These are phyloP conservation scores for Propithecus deckenii DNA, from an alignment of 2,797 vertebrate species.

Conservation along the genomic window DNA sequence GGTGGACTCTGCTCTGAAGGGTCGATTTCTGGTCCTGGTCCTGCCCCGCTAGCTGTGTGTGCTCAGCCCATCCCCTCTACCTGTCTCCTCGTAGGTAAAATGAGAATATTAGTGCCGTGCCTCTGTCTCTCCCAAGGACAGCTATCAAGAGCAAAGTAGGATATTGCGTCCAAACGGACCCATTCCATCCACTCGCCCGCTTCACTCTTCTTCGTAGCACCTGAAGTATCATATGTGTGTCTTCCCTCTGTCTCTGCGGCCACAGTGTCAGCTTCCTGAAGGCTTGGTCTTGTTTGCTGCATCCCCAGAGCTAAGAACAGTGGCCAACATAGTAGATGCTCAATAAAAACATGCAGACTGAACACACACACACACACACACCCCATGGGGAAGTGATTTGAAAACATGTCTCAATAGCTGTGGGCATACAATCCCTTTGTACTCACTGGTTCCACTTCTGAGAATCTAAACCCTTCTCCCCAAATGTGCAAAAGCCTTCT, in stretches of 20 bases:
- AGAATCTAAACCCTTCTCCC: neutral
- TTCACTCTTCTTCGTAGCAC: neutral
- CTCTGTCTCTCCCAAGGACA: neutral
- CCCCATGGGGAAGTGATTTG: fast-evolving
- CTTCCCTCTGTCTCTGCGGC: neutral
- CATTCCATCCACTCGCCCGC: neutral
- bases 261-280: neutral
- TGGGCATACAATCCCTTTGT: neutral
- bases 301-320: neutral
- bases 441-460: neutral
- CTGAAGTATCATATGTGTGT: neutral
- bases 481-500: neutral
- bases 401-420: neutral
- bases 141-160: neutral
- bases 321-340: neutral
- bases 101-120: neutral
- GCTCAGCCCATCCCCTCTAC: neutral
- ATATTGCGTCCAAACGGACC: neutral
- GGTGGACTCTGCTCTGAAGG: neutral
- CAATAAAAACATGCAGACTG: neutral
- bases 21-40: neutral
- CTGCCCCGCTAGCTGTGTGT: neutral
- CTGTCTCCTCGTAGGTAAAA: neutral
- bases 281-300: neutral
- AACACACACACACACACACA: neutral